Evolutionary conservation across 2,797 vertebrate species (phyloP).

Genomic region (Phataginus tetradactyla): DNA sequence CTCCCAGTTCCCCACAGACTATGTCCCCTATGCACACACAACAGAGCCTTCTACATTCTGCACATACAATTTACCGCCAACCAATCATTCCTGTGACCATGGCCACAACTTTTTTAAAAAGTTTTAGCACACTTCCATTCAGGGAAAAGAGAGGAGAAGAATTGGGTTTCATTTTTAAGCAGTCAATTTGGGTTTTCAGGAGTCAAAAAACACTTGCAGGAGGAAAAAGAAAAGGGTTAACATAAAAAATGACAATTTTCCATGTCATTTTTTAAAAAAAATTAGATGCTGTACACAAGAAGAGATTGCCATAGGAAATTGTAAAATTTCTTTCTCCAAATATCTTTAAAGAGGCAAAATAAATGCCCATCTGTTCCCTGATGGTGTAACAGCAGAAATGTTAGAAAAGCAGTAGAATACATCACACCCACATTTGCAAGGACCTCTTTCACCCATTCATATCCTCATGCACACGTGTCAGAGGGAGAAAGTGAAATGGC

Average conservation of each 20-base stretch:
- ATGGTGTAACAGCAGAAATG: background rate
- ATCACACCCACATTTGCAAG: background rate
- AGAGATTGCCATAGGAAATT: background rate
- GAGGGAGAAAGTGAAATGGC: background rate
- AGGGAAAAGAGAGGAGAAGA: background rate
- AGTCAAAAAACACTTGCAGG: background rate
- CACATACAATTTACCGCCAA: background rate
- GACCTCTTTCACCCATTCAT: background rate
- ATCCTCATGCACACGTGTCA: background rate
- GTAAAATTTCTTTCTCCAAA: constrained; percentile 21
- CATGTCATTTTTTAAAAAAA: background rate
- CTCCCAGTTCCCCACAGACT: background rate
- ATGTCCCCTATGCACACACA: accelerated
- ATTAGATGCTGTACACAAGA: constrained; percentile 1
- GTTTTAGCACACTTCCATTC: background rate
- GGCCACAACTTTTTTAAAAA: background rate
- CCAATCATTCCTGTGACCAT: background rate
- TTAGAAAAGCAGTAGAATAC: background rate
- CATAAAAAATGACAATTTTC: background rate
- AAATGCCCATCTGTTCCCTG: background rate
- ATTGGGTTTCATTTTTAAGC: background rate
- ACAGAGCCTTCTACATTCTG: background rate
- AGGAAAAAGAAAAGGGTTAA: background rate
- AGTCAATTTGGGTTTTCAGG: background rate
- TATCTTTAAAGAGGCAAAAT: constrained; percentile 43